phyloP scores from a whole-genome alignment of 2,888 invertebrate species.

The Pemphredon lugubris region DNA sequence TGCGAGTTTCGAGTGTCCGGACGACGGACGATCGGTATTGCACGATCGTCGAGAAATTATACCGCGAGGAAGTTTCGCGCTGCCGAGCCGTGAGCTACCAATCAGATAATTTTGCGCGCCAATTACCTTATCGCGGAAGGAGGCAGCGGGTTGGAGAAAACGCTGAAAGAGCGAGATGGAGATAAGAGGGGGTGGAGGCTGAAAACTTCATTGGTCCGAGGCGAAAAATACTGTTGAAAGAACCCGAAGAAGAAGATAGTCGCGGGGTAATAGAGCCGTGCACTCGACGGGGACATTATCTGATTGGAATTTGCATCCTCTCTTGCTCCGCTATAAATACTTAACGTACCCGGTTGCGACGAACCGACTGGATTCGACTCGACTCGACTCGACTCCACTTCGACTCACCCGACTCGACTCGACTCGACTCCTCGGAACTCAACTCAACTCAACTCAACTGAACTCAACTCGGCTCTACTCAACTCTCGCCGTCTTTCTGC shows the following conservation, averaged over 20 bases:
- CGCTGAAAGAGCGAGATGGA: constrained; percentile 21
- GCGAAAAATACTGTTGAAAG: constrained; percentile 46
- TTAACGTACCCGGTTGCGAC: constrained; percentile 9
- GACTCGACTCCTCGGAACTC: constrained; percentile 1
- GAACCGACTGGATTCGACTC: constrained; percentile 28
- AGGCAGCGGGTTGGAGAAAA: constrained; percentile 37
- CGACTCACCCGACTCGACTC: constrained; percentile 15
- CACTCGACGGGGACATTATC: constrained; percentile 65
- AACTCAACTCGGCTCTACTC: too few species aligned
- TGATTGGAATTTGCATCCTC: constrained; percentile 70
- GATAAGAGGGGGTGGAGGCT: constrained; percentile 29
- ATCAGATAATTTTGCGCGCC: constrained; percentile 73
- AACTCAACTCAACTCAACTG: too few species aligned
- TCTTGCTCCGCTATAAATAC: constrained; percentile 54
- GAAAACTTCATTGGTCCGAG: constrained; percentile 42
- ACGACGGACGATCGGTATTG: neutral
- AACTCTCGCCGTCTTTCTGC: too few species aligned
- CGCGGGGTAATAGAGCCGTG: constrained; percentile 70
- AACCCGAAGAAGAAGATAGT: constrained; percentile 59
- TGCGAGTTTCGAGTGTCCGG: too few species aligned
- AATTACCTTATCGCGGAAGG: constrained; percentile 67
- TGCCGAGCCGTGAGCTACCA: constrained; percentile 52
- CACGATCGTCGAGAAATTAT: neutral
- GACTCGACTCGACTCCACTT: constrained; percentile 11
- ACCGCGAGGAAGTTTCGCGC: constrained; percentile 34